Evolutionary conservation across 2,888 invertebrate species (phyloP).

Genomic region (Ennomos fuscantarius): DNA sequence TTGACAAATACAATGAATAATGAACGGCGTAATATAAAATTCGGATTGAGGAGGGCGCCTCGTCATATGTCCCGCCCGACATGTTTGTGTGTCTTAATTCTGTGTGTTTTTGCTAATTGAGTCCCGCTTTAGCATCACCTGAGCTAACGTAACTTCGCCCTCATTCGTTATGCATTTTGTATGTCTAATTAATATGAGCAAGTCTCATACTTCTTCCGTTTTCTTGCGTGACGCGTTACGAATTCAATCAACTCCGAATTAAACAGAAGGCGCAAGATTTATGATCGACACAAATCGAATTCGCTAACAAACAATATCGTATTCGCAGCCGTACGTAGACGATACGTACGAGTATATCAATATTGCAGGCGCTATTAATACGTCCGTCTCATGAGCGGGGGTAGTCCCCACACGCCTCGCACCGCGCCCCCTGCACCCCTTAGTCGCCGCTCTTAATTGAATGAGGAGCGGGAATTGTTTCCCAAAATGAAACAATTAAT

Average conservation of each 20-base stretch:
- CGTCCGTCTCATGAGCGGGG: constrained; percentile 83
- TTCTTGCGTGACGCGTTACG: constrained; percentile 63
- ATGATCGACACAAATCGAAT: constrained; percentile 85
- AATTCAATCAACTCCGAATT: constrained; percentile 81
- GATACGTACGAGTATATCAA: constrained; percentile 84
- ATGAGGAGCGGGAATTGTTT: constrained; percentile 86
- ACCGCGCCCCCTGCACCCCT: constrained; percentile 58
- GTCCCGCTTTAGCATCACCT: constrained; percentile 71
- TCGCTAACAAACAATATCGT: constrained; percentile 84
- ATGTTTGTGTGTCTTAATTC: constrained; percentile 82
- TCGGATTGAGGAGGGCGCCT: constrained; percentile 77
- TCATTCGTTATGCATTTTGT: constrained; percentile 70
- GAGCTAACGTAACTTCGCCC: constrained; percentile 53
- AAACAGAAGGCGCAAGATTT: constrained; percentile 85
- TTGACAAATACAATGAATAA: constrained; percentile 82
- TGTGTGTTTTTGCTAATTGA: constrained; percentile 84
- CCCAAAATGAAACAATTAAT: constrained; percentile 86
- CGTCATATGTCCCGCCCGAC: constrained; percentile 71
- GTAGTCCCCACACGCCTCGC: constrained; percentile 56
- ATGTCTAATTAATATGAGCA: constrained; percentile 63
- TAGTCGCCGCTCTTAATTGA: constrained; percentile 85
- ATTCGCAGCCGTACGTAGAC: constrained; percentile 78
- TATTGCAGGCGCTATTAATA: constrained; percentile 85
- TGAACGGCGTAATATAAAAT: constrained; percentile 82
- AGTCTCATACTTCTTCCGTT: constrained; percentile 33